Conservation (phyloP, 2,888 invertebrate genomes). For the Drosophila flavopinicola region DNA sequence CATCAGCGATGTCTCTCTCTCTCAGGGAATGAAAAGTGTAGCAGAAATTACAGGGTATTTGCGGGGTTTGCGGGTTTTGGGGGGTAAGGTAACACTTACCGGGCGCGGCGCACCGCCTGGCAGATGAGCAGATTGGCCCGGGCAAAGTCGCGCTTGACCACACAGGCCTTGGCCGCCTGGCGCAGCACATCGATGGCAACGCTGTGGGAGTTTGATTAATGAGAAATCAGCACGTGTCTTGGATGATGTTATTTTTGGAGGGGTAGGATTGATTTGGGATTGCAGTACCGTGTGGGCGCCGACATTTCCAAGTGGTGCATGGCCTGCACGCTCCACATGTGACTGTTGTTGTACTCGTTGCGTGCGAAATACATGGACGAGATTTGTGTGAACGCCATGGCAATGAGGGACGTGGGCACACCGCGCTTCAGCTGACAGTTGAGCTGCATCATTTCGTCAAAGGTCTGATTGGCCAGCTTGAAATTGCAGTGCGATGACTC, state of each 20-base stretch:
- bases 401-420: slow-evolving; percentile 85
- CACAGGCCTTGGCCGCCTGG: slow-evolving; percentile 94
- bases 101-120: slow-evolving; percentile 89
- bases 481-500: slow-evolving; percentile 93
- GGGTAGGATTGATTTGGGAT: no score
- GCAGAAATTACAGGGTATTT: no score
- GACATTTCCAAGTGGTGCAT: slow-evolving; percentile 88
- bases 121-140: slow-evolving; percentile 93
- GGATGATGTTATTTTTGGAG: no score
- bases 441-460: slow-evolving; percentile 86
- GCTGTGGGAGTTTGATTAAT: no score
- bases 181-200: slow-evolving; percentile 92
- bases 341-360: slow-evolving; percentile 93
- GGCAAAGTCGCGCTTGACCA: slow-evolving; percentile 93
- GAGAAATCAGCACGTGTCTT: no score
- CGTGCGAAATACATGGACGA: slow-evolving; percentile 92
- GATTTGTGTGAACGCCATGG: slow-evolving; percentile 92
- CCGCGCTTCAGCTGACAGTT: slow-evolving; percentile 84
- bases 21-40: no score
- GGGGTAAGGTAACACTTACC: slow-evolving; percentile 67
- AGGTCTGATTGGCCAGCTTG: slow-evolving; percentile 90
- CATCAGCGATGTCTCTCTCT: no score
- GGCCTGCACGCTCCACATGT: slow-evolving; percentile 91
- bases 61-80: no score
- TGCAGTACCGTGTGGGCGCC: slow-evolving; percentile 88